phyloP scores from a whole-genome alignment of 2,888 invertebrate species.

The Nemurella pictetii region DNA sequence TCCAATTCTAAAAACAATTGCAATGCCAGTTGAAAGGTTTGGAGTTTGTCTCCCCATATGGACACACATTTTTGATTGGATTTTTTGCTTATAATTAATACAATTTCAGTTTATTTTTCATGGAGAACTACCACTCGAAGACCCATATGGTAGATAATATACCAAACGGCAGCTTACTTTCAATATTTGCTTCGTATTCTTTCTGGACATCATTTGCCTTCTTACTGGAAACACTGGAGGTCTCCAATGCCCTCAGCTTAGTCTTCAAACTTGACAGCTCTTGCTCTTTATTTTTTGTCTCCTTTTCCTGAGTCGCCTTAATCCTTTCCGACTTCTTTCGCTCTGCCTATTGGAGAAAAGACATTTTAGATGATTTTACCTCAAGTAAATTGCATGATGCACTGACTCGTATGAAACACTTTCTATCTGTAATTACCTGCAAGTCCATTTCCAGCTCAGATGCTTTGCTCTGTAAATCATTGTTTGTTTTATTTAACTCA shows the following conservation, averaged over 20 bases:
- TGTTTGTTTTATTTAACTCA: conserved; percentile 58
- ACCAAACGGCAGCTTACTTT: conserved; percentile 59
- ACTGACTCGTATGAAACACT: too few species aligned
- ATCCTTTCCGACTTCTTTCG: conserved; percentile 68
- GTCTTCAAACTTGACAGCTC: conserved; percentile 76
- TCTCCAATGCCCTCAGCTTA: conserved; percentile 69
- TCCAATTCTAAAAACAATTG: conserved; percentile 61
- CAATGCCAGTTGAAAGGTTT: conserved; percentile 42
- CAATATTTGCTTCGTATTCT: conserved; percentile 67
- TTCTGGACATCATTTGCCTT: conserved; percentile 68
- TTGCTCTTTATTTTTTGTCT: conserved; percentile 74
- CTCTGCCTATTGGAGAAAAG: conserved; percentile 56
- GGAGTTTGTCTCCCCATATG: neutral
- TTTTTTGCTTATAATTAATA: too few species aligned
- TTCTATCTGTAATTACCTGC: conserved; percentile 44
- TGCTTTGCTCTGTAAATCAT: conserved; percentile 66
- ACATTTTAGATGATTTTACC: neutral
- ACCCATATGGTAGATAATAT: too few species aligned
- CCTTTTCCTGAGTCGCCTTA: conserved; percentile 70
- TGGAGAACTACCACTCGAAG: conserved; percentile 3
- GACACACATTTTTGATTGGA: neutral
- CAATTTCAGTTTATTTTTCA: neutral
- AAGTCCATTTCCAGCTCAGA: conserved; percentile 51
- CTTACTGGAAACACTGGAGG: conserved; percentile 63
- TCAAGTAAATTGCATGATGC: neutral